Percentiles rank a stretch among this genome's conserved stretches.
Evolutionary conservation across 2,113 vertebrate genomes (phyloP).

Genomic region (Tenebrosternarchus preto): DNA sequence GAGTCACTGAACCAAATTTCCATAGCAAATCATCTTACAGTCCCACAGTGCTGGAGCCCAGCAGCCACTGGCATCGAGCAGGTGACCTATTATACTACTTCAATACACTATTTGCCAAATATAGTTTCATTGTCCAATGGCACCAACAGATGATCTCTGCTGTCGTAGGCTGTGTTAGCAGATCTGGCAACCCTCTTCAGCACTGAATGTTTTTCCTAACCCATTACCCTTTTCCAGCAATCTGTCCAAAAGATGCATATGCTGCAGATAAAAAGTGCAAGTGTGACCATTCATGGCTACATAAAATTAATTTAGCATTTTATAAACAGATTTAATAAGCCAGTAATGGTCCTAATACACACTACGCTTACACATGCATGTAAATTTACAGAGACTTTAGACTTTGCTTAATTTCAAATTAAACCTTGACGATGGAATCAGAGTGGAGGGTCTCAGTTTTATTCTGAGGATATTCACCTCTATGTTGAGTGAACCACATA

Average conservation of each 20-base stretch:
- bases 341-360: no score
- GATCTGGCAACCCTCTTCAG: neutral
- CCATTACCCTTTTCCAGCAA: neutral
- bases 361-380: no score
- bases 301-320: no score
- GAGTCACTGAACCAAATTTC: neutral
- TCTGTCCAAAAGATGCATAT: neutral
- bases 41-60: neutral
- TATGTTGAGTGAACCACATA: no score
- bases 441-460: no score
- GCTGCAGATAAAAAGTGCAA: neutral
- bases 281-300: no score
- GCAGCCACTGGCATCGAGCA: neutral
- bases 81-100: slow-evolving; percentile 1
- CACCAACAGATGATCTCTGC: neutral
- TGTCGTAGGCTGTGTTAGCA: neutral
- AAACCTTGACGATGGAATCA: no score
- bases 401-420: no score
- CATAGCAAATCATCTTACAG: neutral
- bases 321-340: no score
- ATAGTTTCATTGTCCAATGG: slow-evolving; percentile 17
- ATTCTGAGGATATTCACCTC: no score
- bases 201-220: neutral
- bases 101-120: slow-evolving; percentile 14
- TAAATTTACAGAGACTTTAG: no score